phyloP scores from a whole-genome alignment of 2,888 invertebrate species.

The Marronus borbonicus region DNA sequence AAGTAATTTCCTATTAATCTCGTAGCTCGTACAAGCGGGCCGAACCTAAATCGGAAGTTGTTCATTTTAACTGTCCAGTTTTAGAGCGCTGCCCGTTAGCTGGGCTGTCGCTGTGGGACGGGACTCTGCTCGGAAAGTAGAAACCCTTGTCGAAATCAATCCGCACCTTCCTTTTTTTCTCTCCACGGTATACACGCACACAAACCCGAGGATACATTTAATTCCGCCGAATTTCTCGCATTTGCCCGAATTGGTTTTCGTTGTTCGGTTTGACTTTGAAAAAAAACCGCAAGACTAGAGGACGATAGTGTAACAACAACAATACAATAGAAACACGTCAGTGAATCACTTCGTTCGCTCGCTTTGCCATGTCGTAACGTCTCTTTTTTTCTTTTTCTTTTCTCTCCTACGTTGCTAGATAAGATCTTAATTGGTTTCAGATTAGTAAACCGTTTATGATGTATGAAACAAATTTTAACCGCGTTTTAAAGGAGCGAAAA shows the following conservation, averaged over 20 bases:
- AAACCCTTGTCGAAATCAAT: slow-evolving; percentile 56
- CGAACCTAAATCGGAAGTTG: slow-evolving; percentile 40
- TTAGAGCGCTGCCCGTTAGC: neutral
- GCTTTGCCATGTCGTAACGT: too few species aligned
- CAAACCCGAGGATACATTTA: slow-evolving; percentile 29
- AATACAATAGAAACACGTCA: neutral
- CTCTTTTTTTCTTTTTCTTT: too few species aligned
- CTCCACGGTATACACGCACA: slow-evolving; percentile 17
- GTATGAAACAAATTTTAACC: neutral
- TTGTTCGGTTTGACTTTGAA: slow-evolving; percentile 14
- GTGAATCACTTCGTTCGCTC: neutral
- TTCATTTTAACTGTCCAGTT: slow-evolving; percentile 40
- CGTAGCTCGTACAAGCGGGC: slow-evolving; percentile 20
- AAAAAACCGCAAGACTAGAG: neutral
- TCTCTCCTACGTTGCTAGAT: too few species aligned
- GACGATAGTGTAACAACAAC: neutral
- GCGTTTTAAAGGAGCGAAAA: neutral
- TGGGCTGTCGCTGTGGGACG: slow-evolving; percentile 5
- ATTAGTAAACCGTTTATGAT: neutral
- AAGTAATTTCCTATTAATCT: slow-evolving; percentile 33
- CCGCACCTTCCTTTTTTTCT: slow-evolving; percentile 49
- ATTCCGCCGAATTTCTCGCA: slow-evolving; percentile 24
- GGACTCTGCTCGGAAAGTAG: slow-evolving; percentile 41
- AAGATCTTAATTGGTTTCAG: neutral
- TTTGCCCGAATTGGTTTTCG: slow-evolving; percentile 32